A percentile compares a stretch with the other conserved stretches of the same genome.
Evolutionary conservation across 2,888 invertebrate genomes (phyloP).

Genomic region (Vesta saturnalis): DNA sequence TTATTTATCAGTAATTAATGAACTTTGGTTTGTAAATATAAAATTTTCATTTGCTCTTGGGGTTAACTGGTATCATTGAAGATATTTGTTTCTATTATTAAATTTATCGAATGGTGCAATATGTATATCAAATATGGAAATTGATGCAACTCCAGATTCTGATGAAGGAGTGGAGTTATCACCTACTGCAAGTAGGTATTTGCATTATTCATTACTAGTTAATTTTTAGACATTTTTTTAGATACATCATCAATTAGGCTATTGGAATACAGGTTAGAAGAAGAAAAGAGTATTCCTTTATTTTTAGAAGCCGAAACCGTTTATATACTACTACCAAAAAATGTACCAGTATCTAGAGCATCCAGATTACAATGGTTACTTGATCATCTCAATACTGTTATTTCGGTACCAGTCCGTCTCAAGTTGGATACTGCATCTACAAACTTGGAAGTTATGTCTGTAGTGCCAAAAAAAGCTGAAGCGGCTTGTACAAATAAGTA

Average conservation of each 20-base stretch:
- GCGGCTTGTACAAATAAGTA: slow-evolving; percentile 62
- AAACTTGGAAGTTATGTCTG: slow-evolving; percentile 73
- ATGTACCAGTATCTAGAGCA: slow-evolving; percentile 77
- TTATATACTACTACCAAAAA: slow-evolving; percentile 74
- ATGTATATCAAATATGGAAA: slow-evolving; percentile 51
- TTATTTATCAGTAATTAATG: background rate
- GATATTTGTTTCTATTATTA: background rate
- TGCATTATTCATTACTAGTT: background rate
- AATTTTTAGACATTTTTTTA: background rate
- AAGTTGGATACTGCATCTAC: slow-evolving; percentile 61
- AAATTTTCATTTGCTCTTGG: background rate
- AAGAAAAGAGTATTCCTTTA: slow-evolving; percentile 15
- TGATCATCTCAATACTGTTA: slow-evolving; percentile 70
- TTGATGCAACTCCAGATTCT: slow-evolving; percentile 55
- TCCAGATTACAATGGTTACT: slow-evolving; percentile 80
- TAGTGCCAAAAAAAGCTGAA: slow-evolving; percentile 66
- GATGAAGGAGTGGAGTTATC: slow-evolving; percentile 56
- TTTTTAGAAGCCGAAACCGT: slow-evolving; percentile 69
- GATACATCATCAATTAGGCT: slow-evolving; percentile 17
- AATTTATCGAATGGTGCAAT: background rate
- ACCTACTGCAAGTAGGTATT: slow-evolving; percentile 48
- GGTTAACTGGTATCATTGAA: background rate
- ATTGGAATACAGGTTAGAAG: slow-evolving; percentile 19
- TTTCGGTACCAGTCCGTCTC: slow-evolving; percentile 63
- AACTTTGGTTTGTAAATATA: background rate